These are phyloP conservation scores for Hyppa rectilinea DNA, from an alignment of 2,888 invertebrate species.

Conservation along the genomic window DNA sequence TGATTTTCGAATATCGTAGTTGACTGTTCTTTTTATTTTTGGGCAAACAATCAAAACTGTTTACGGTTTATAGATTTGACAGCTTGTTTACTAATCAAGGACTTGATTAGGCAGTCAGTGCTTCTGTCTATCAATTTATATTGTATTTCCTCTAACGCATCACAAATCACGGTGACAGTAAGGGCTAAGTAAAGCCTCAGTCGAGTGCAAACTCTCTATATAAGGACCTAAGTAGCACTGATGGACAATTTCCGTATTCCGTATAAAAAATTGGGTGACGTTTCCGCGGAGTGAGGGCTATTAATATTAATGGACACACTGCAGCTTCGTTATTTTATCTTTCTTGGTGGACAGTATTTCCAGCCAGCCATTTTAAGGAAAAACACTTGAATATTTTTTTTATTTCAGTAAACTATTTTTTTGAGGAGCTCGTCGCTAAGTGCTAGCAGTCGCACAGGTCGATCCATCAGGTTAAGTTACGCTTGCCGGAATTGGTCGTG, in stretches of 20 bases:
- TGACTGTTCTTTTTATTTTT: background rate
- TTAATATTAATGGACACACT: slow-evolving; percentile 41
- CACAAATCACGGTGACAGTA: slow-evolving; percentile 63
- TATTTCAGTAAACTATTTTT: too few relatives aligned
- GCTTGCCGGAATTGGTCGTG: too few relatives aligned
- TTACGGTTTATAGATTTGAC: background rate
- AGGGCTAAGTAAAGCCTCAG: slow-evolving; percentile 42
- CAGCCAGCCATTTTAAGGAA: background rate
- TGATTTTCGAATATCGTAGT: background rate
- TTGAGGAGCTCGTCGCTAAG: too few relatives aligned
- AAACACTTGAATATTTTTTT: too few relatives aligned
- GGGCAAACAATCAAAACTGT: background rate
- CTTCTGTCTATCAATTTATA: slow-evolving; percentile 27
- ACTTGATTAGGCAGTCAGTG: background rate
- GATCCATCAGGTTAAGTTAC: too few relatives aligned
- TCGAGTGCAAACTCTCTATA: slow-evolving; percentile 27
- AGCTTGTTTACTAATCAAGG: background rate
- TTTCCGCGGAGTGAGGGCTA: slow-evolving; percentile 34
- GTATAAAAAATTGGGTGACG: slow-evolving; percentile 40
- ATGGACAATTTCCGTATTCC: slow-evolving; percentile 54
- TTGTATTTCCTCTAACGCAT: slow-evolving; percentile 13
- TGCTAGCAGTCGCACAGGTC: too few relatives aligned
- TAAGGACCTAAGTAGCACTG: slow-evolving; percentile 47
- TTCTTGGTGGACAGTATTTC: background rate
- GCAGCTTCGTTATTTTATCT: slow-evolving; percentile 34